Base-by-base conservation (phyloP, 1,140 invertebrate species). In the Asobara japonica region DNA sequence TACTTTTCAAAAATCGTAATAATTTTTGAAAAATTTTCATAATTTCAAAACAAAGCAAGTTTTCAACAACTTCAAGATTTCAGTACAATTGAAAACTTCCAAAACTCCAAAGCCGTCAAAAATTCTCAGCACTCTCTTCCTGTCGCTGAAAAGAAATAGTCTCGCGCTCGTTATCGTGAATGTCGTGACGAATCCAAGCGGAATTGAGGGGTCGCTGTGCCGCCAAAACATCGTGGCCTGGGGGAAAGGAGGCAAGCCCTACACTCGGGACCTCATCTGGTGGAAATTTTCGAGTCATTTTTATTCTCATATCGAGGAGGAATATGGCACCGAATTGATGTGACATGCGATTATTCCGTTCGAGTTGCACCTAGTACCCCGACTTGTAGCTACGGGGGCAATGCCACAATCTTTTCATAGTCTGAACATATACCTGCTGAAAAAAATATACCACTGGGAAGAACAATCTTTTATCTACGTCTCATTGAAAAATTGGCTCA, bases 91-190 rank as follows among this genome's bases (percentile, higher is more conserved):
- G n/a, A n/a, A n/a, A n/a, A n/a, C n/a, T n/a, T n/a, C n/a, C n/a
- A n/a, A n/a, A n/a, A n/a, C n/a, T n/a, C n/a, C n/a, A n/a, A n/a
- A n/a, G n/a, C n/a, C n/a, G n/a, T n/a, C n/a, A n/a, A n/a, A n/a
- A n/a, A n/a, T n/a, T n/a, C n/a, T n/a, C n/a, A n/a, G 10, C 1
- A 0, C 2, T 5, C 0, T 13, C 10, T n/a, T 1, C 10, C 18
- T 48, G 5, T 16, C 41, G 41, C 6, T 48, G 8, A 10, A 48
- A 48, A 18, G 25, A 27, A 56, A 56, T 18, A 13, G 27, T 71
- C 69, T 73, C 73, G 64, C 64, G 76, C 76, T 76, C 72, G 76
- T 78, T 80, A 80, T 75, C 74, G 69, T 18, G 68, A 79, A 78
- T 71, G 78, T 80, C 72, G 76, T 48, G 61, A 73, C 76, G 69